A percentile compares a stretch with the other conserved stretches of the same genome.
Evolutionary conservation across 2,888 invertebrate genomes (phyloP).

Genomic region (Taenaris catops): DNA sequence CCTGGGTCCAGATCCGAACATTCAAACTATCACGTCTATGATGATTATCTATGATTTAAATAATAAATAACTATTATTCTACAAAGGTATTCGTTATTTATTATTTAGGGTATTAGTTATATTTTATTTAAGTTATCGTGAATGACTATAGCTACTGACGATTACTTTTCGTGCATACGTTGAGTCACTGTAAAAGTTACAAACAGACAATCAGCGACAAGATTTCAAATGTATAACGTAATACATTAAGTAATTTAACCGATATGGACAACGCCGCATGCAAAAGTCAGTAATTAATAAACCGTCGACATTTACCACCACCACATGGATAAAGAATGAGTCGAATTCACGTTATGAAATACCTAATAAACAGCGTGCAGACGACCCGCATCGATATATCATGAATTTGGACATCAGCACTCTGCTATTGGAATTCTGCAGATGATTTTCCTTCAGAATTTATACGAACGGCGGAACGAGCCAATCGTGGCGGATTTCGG

Average conservation of each 20-base stretch:
- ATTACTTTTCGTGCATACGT: too few relatives aligned
- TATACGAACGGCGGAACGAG: constrained; percentile 45
- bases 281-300: background rate
- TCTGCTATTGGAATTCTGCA: constrained; percentile 64
- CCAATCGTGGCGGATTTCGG: constrained; percentile 44
- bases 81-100: too few relatives aligned
- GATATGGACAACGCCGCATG: background rate
- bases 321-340: constrained; percentile 8
- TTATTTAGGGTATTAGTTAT: too few relatives aligned
- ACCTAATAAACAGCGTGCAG: constrained; percentile 67
- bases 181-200: too few relatives aligned
- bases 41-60: too few relatives aligned
- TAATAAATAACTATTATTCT: too few relatives aligned
- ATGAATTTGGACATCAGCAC: constrained; percentile 65
- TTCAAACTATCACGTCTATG: too few relatives aligned
- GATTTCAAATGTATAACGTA: background rate
- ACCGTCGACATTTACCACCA: background rate
- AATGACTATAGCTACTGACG: too few relatives aligned
- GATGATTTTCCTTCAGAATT: constrained; percentile 59
- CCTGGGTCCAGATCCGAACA: too few relatives aligned
- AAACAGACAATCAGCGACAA: too few relatives aligned
- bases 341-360: constrained; percentile 54
- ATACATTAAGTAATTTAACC: too few relatives aligned
- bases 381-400: constrained; percentile 62
- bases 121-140: too few relatives aligned